Evolutionary conservation across 2,113 vertebrate genomes (phyloP), one percentile per base, ranked within the genome.

Genomic region (Oncorhynchus nerka): DNA sequence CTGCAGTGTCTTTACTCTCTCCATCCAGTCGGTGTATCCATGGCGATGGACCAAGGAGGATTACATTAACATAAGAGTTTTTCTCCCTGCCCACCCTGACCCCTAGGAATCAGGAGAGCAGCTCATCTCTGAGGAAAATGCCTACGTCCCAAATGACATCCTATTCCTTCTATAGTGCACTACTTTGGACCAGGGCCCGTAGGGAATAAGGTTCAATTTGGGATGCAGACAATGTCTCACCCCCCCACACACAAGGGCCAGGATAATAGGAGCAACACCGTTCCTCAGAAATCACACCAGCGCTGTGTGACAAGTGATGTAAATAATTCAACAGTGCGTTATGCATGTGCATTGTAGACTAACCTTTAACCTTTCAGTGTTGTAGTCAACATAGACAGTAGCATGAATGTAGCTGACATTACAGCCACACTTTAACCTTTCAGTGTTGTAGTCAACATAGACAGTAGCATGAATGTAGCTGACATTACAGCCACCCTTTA

Each of bases 11-110:
- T 16, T 51, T 51, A 16, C 15, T 16, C 15, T 13, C 48, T 28
- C 28, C 28, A 28, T 28, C 28, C 28, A 67, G 61, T 55, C 74
- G 74, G 72, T 61, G 68, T 30, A 79, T 83, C 90, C 88, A 78
- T 93, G 91, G 86, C 88, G 83, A 91, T 91, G 89, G 88, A 89
- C 75, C 91, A 85, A 92, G 92, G 91, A 75, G 85, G 94, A 95
- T 96, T 95, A 95, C 95, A 97, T 97, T 94, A 96, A 95, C 39
- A 79, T 89, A 88, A 88, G 81, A 87, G 87, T 81, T 93, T 93
- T 91, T 91, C 75, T 75, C 49, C 26, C 74, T 2, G 0, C 55
- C 66, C 80, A 65, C 32, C 19, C 20, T 24, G 6, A 15, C 51
- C 51, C 15, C 51, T n/a, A 74, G 68, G 81, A 86, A 80, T 87